A percentile compares a stretch with the other conserved stretches of the same genome.
These are phyloP conservation scores for Orchestia grillus DNA, from an alignment of 1,140 invertebrate genomes.

Conservation along the genomic window DNA sequence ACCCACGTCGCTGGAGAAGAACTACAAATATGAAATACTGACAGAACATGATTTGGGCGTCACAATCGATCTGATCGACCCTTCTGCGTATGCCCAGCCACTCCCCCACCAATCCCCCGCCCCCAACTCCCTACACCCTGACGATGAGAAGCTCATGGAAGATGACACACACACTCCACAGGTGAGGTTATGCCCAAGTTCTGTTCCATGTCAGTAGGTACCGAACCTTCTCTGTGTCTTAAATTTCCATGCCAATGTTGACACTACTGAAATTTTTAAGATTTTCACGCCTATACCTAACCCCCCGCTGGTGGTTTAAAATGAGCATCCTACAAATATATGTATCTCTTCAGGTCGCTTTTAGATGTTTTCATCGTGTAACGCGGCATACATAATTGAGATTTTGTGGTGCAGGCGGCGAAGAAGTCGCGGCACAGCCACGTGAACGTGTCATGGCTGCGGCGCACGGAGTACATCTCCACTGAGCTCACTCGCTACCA, in stretches of 20 bases:
- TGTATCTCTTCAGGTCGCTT: too few species aligned
- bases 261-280: too few species aligned
- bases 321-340: too few species aligned
- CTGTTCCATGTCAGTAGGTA: too few species aligned
- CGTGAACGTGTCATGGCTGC: slow-evolving; percentile 93
- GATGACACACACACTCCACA: slow-evolving; percentile 90
- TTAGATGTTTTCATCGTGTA: too few species aligned
- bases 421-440: slow-evolving; percentile 84
- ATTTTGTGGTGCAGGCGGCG: slow-evolving; percentile 61
- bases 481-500: slow-evolving; percentile 98
- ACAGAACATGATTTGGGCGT: slow-evolving; percentile 98
- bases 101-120: slow-evolving; percentile 71
- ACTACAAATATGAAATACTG: slow-evolving; percentile 95
- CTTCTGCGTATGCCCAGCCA: slow-evolving; percentile 85
- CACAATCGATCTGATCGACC: slow-evolving; percentile 95
- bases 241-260: too few species aligned
- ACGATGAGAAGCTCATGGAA: slow-evolving; percentile 93
- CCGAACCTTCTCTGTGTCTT: too few species aligned
- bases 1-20: slow-evolving; percentile 88
- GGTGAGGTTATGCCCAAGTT: slow-evolving; percentile 69
- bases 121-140: slow-evolving; percentile 78
- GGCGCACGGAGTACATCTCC: slow-evolving; percentile 98
- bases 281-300: too few species aligned
- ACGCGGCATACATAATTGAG: not conserved
- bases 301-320: too few species aligned